Evolutionary conservation across 1,140 invertebrate genomes (phyloP).

Genomic region (Trypoxylus dichotomus): DNA sequence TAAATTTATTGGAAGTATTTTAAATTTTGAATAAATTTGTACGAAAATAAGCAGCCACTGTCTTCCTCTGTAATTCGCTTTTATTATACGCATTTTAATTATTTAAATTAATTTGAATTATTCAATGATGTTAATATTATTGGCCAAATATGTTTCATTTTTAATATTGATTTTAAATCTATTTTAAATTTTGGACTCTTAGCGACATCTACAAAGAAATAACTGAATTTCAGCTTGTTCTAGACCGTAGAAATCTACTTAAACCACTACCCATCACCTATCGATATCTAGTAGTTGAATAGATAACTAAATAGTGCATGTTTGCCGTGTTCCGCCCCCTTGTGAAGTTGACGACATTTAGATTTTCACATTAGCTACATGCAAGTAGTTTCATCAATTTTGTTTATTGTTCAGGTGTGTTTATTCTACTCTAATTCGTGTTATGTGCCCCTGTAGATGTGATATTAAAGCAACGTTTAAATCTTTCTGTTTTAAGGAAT

Average conservation of each 20-base stretch:
- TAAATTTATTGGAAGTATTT: too few species aligned
- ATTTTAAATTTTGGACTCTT: not conserved
- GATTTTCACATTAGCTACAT: not conserved
- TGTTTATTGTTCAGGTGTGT: constrained; percentile 3
- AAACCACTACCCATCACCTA: not conserved
- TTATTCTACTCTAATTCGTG: not conserved
- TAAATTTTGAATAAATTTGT: too few species aligned
- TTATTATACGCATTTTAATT: too few species aligned
- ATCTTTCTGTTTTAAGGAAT: not conserved
- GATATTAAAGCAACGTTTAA: not conserved
- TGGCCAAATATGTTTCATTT: too few species aligned
- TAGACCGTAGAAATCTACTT: not conserved
- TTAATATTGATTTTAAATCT: too few species aligned
- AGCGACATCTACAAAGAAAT: not conserved
- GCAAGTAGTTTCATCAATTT: not conserved
- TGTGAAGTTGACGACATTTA: constrained; percentile 8
- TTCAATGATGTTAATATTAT: too few species aligned
- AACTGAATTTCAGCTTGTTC: not conserved
- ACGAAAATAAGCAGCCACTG: too few species aligned
- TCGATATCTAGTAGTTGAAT: not conserved
- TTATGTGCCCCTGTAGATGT: not conserved
- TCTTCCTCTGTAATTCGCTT: too few species aligned
- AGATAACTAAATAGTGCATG: not conserved
- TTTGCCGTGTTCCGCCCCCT: not conserved
- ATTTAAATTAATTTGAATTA: too few species aligned